Base-by-base conservation (phyloP, 1,140 invertebrate species). In the Leptinotarsa defecta region DNA sequence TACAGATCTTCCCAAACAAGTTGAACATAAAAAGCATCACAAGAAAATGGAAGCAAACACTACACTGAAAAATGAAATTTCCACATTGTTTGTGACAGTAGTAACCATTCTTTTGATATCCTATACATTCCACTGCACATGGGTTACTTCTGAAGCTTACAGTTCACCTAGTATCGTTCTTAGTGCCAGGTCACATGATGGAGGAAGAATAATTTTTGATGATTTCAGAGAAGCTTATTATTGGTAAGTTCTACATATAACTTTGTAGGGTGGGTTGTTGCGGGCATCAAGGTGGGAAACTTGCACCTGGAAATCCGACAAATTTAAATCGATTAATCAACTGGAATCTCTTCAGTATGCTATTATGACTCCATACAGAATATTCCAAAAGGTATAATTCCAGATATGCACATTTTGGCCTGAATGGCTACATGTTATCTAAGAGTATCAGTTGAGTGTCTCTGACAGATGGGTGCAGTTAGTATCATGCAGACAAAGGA, bases 71-170 rank as follows among this genome's bases (percentile, higher is more conserved):
- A 95, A 93, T 83, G 94, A 98, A 89, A 92, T 97, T 80, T 95
- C 96, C 6, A 91, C 92, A 48, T 87, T 93, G 63, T 98, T 98
- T 87, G 92, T 98, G 22, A 88, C 89, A 17, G 89, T 98, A 74
- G 92, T 98, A 85, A 94, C 93, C 48, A 87, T 94, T 43, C 91
- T 99, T 83, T 90, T 99, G 48, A 90, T 96, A 24, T 95, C 94
- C 19, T 99, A 99, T 86, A 96, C 96, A 65, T 91, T 96, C 83
- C 98, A 99, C 86, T 99, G 97, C 86, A 98, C 96, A n/a, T 99
- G 97, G 97, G 97, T 99, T 2, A 99, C 97, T n/a, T 96, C 95
- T 6, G 96, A 98, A 87, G 97, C 97, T 3, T 99, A 99, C 89
- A 98, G 96, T 78, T 97, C 95, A 77, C 98, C 98, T 1, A 97